These are phyloP conservation scores for Syndactyla subalaris DNA, from an alignment of 2,797 vertebrate species.

Conservation along the genomic window DNA sequence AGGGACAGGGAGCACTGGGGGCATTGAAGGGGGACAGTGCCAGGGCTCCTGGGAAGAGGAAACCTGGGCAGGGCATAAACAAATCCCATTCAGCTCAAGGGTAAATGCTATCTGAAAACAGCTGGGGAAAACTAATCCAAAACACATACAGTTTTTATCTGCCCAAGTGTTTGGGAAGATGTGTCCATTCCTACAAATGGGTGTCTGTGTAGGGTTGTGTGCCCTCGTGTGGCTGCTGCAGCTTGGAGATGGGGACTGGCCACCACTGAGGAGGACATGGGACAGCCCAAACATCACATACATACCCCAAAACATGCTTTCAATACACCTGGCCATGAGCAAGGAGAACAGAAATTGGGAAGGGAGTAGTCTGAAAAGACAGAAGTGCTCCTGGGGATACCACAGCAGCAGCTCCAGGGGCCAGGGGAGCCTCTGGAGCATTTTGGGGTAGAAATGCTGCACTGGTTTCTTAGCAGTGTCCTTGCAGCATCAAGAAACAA, in stretches of 20 bases:
- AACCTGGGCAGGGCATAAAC: neutral
- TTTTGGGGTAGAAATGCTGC: neutral
- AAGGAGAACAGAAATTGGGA: neutral
- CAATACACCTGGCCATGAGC: neutral
- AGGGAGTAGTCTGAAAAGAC: neutral
- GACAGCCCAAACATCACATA: neutral
- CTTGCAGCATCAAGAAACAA: neutral
- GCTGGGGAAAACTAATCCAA: slow-evolving; percentile 5
- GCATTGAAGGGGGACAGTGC: neutral
- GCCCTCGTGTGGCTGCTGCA: neutral
- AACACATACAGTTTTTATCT: neutral
- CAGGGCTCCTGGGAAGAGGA: neutral
- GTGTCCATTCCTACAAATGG: fast-evolving
- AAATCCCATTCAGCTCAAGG: neutral
- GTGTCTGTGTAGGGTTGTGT: fast-evolving
- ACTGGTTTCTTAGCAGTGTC: neutral
- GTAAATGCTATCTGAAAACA: neutral
- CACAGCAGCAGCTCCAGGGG: neutral
- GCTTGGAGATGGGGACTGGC: neutral
- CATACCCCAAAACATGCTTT: neutral
- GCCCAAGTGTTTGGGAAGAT: neutral
- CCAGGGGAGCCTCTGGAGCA: neutral
- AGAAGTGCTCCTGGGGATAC: neutral
- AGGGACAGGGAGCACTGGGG: neutral
- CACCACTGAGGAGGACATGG: neutral